Evolutionary conservation across 2,797 vertebrate genomes (phyloP).

Genomic region (Streptopelia turtur): DNA sequence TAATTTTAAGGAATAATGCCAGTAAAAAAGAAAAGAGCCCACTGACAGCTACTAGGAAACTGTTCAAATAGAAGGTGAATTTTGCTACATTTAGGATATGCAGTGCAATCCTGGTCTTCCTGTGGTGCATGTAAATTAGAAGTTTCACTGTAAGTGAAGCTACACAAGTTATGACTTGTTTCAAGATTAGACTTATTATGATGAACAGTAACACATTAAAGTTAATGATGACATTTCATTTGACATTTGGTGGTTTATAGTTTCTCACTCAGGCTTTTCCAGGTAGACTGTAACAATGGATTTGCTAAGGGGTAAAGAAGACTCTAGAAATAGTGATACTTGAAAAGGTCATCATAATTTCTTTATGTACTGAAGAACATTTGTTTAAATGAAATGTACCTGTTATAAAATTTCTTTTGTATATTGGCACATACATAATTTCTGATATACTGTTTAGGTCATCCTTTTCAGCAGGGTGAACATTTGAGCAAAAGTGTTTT

Average conservation of each 20-base stretch:
- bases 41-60: neutral
- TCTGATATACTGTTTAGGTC: neutral
- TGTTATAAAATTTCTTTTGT: neutral
- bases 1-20: neutral
- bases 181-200: conserved; percentile 28
- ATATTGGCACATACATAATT: neutral
- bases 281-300: conserved; percentile 32
- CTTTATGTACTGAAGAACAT: conserved; percentile 30
- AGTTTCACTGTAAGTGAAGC: neutral
- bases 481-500: neutral
- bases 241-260: conserved; percentile 56
- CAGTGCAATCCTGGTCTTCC: neutral
- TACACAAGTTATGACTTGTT: conserved; percentile 6
- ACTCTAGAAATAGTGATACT: conserved; percentile 38
- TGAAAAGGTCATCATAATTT: conserved; percentile 65
- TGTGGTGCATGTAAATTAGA: neutral
- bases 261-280: conserved; percentile 30
- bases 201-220: conserved; percentile 43
- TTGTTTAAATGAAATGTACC: conserved; percentile 51
- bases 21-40: neutral
- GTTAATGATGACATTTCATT: conserved; percentile 61
- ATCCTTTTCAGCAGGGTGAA: neutral
- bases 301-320: conserved; percentile 45
- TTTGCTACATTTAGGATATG: neutral
- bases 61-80: neutral